Base-by-base conservation (phyloP, 2,797 vertebrate genomes). In the Falco rusticolus region DNA sequence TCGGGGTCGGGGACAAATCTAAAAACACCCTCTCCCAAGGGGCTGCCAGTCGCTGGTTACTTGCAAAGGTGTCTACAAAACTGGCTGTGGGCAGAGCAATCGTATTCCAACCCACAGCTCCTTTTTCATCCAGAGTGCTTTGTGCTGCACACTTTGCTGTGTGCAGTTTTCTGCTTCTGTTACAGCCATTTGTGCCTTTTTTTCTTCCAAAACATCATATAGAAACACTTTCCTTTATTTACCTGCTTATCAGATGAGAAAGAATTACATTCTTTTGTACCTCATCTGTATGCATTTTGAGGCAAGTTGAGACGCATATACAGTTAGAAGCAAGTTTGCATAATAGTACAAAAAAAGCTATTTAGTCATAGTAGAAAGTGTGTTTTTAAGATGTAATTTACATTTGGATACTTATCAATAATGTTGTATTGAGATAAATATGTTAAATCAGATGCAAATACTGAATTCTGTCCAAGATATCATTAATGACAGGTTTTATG, bases 21-120 rank as follows among this genome's bases (percentile, higher is more conserved):
- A 37, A 37, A 37, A 37, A 37, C 37, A 33, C 6, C 4, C 5
- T 59, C 61, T 79, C 24, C 28, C 25, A n/a, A 34, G 22, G 15
- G 24, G 0, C 16, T 60, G 28, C 7, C 59, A 8, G 13, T 20
- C 3, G 0, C 13, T 25, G 28, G 3, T 37, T 60, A 11, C 87
- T 72, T 68, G 68, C n/a, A n/a, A 63, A 56, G 26, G 11, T 29
- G 11, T 16, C 47, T 29, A 5, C 69, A 87, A 64, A 57, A 0
- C 2, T 22, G n/a, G 6, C 45, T 29, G 3, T 18, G 4, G 12
- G 7, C 37, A 60, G 22, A 59, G 24, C 13, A 63, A 28, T 50
- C 16, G 2, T 33, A 16, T 66, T 76, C 11, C 29, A 68, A 11
- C 31, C 15, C 13, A 29, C 3, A 2, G 11, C 26, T 65, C 61